Percentiles rank a stretch among this genome's conserved stretches.
Conservation (phyloP, 2,113 vertebrate genomes). For the Numenius arquata region DNA sequence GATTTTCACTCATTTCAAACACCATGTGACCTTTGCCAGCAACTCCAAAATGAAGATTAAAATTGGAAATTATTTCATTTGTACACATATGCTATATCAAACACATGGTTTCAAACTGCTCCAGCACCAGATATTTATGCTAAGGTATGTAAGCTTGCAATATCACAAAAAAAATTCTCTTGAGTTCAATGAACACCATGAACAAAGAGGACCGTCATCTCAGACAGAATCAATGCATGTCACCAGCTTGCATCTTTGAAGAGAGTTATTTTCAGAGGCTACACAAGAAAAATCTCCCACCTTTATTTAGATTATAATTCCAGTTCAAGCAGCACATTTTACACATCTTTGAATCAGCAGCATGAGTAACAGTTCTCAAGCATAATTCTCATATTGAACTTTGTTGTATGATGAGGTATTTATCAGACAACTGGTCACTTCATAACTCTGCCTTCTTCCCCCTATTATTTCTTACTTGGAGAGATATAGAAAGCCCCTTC, state of each 20-base stretch:
- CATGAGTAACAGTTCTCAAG: not conserved
- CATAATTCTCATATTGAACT: not conserved
- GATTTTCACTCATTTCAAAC: not conserved
- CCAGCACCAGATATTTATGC: not conserved
- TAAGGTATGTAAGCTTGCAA: not conserved
- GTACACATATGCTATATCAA: not conserved
- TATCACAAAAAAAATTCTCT: not conserved
- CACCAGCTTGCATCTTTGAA: not conserved
- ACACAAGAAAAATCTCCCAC: not conserved
- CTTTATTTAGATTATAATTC: not conserved
- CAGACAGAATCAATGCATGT: not conserved
- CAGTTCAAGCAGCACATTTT: not conserved
- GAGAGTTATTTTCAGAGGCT: not conserved
- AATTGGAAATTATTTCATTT: not conserved
- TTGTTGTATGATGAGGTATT: not conserved
- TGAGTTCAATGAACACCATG: not conserved
- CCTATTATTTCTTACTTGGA: not conserved
- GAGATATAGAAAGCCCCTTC: not conserved
- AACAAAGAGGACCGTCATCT: not conserved
- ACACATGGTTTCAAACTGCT: not conserved
- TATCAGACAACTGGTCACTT: not conserved
- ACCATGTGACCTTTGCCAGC: not conserved
- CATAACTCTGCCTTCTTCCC: not conserved
- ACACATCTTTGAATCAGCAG: not conserved
- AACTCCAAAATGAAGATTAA: not conserved